phyloP scores from a whole-genome alignment of 2,797 vertebrate genomes.

The Neostethus bicornis region DNA sequence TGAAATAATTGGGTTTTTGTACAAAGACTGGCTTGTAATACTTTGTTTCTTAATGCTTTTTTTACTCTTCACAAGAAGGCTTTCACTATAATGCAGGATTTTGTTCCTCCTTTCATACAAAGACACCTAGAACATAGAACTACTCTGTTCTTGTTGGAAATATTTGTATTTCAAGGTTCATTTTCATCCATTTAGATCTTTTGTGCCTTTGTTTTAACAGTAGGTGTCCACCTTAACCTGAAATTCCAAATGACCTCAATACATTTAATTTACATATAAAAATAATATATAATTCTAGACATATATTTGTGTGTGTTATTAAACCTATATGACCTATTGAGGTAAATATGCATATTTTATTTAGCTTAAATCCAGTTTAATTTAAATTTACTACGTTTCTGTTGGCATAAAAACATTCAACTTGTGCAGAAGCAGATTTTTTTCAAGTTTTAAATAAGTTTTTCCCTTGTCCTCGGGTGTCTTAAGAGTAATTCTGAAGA shows the following conservation, averaged over 20 bases:
- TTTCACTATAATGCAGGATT: background rate
- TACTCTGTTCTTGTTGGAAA: constrained; percentile 17
- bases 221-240: background rate
- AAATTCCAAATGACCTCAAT: background rate
- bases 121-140: background rate
- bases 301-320: too few species aligned
- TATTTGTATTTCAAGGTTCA: background rate
- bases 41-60: constrained; percentile 44
- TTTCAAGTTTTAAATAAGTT: background rate
- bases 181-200: too few species aligned
- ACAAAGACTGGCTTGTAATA: constrained; percentile 74
- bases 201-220: too few species aligned
- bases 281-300: constrained; percentile 3
- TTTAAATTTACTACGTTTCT: too few species aligned
- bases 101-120: background rate
- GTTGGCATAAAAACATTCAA: constrained; percentile 14
- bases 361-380: too few species aligned
- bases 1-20: constrained; percentile 98
- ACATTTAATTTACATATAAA: background rate
- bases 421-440: background rate
- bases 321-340: too few species aligned
- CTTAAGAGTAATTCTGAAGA: background rate
- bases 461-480: background rate
- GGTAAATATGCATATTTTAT: too few species aligned
- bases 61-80: background rate